Percentiles rank a stretch among this genome's conserved stretches.
Conservation (phyloP, 2,113 vertebrate genomes). For the Grammomys surdaster region DNA sequence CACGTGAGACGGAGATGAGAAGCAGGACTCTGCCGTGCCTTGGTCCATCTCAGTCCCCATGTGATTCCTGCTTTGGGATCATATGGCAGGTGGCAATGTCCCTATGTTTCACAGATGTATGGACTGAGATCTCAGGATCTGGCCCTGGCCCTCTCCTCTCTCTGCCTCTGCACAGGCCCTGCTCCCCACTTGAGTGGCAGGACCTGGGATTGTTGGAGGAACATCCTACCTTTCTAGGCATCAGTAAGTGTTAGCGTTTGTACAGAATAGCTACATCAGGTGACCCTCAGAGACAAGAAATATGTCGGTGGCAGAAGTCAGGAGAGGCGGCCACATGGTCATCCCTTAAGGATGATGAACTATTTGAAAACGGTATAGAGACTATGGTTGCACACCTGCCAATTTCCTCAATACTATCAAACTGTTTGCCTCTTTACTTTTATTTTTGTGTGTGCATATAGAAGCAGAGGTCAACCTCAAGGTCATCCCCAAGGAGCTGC, state of each 20-base stretch:
- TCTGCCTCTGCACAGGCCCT: no score
- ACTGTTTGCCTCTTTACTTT: background rate
- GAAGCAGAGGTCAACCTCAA: background rate
- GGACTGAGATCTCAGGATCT: fast-evolving
- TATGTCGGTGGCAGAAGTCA: background rate
- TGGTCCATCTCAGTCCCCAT: fast-evolving
- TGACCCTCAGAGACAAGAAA: background rate
- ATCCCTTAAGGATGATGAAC: background rate
- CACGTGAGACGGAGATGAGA: fast-evolving
- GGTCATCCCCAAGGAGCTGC: background rate
- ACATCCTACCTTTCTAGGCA: background rate
- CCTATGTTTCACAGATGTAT: fast-evolving
- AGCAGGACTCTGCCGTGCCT: fast-evolving
- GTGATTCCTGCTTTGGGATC: no score
- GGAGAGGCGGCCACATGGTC: fast-evolving
- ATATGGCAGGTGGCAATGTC: no score
- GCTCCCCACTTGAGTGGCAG: background rate
- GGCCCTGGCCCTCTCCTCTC: background rate
- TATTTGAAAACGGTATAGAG: background rate
- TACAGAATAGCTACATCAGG: background rate
- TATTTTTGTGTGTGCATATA: background rate
- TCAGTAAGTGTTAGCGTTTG: background rate
- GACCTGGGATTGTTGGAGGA: background rate
- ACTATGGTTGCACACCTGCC: fast-evolving
- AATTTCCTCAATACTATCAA: no score